Conservation (phyloP, 2,888 invertebrate species). For the Furcula furcula region DNA sequence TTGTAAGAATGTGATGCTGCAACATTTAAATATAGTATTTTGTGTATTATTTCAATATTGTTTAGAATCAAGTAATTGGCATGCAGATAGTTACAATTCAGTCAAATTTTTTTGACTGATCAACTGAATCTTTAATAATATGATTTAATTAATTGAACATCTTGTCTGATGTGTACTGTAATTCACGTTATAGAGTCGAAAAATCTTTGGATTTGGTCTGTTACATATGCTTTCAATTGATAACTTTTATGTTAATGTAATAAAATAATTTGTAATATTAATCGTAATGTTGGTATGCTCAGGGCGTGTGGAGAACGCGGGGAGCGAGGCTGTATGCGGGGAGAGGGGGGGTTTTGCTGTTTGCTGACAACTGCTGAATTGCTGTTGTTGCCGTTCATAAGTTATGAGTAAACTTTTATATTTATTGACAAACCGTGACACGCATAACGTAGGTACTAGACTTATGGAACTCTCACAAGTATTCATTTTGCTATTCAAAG, state of each 20-base stretch:
- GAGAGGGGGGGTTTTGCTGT: slow-evolving; percentile 70
- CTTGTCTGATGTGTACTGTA: too few relatives aligned
- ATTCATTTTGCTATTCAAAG: too few relatives aligned
- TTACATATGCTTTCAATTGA: too few relatives aligned
- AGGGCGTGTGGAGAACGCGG: slow-evolving; percentile 75
- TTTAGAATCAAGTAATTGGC: slow-evolving; percentile 28
- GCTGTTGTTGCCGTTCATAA: slow-evolving; percentile 78
- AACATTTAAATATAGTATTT: slow-evolving; percentile 15
- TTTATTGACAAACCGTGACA: slow-evolving; percentile 71
- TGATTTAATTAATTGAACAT: too few relatives aligned
- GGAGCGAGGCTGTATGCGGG: slow-evolving; percentile 74
- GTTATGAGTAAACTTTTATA: slow-evolving; percentile 80
- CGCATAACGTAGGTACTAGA: slow-evolving; percentile 53
- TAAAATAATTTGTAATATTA: slow-evolving; percentile 52
- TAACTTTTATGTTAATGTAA: too few relatives aligned
- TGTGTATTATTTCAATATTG: slow-evolving; percentile 27
- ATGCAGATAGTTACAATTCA: slow-evolving; percentile 12
- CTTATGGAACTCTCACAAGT: too few relatives aligned
- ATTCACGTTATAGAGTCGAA: too few relatives aligned
- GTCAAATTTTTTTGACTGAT: slow-evolving; percentile 10
- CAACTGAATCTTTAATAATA: too few relatives aligned
- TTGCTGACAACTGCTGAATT: slow-evolving; percentile 79
- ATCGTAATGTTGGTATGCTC: slow-evolving; percentile 77
- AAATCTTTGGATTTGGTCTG: too few relatives aligned
- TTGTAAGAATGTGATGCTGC: slow-evolving; percentile 41